Percentiles rank a stretch among this genome's conserved stretches.
Conservation (phyloP, 2,797 vertebrate genomes). For the Halcyon leucocephala region DNA sequence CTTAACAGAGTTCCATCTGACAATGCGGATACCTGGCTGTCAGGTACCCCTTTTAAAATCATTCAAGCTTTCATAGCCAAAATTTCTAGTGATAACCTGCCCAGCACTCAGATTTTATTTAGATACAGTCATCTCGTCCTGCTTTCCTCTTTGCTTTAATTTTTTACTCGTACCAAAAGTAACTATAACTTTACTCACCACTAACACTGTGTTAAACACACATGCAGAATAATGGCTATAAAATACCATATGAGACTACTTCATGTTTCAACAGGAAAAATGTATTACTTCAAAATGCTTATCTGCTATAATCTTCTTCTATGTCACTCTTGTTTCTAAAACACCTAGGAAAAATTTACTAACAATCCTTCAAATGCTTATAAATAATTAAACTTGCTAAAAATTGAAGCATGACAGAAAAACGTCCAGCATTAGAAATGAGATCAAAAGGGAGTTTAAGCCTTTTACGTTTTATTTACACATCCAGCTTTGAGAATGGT, state of each 20-base stretch:
- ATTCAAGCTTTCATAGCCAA: background rate
- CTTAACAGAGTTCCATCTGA: background rate
- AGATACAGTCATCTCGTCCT: background rate
- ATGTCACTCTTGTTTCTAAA: background rate
- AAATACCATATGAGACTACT: background rate
- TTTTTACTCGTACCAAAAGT: background rate
- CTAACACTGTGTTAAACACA: rapidly evolving
- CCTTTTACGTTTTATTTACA: background rate
- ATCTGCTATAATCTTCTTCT: background rate
- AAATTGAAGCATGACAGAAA: background rate
- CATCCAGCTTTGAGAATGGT: background rate
- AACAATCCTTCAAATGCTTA: background rate
- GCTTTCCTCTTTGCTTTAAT: background rate
- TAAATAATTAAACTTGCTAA: background rate
- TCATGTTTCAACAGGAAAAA: background rate
- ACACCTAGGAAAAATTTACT: background rate
- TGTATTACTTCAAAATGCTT: background rate
- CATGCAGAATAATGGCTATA: background rate
- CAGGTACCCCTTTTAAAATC: background rate
- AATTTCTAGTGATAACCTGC: background rate
- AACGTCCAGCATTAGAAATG: background rate
- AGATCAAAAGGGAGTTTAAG: background rate
- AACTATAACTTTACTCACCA: background rate
- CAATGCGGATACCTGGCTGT: background rate
- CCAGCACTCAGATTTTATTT: background rate